Percentiles rank a stretch among this genome's conserved stretches.
Conservation (phyloP, 92 coral and sea anemone species). For the Desmophyllum pertusum region DNA sequence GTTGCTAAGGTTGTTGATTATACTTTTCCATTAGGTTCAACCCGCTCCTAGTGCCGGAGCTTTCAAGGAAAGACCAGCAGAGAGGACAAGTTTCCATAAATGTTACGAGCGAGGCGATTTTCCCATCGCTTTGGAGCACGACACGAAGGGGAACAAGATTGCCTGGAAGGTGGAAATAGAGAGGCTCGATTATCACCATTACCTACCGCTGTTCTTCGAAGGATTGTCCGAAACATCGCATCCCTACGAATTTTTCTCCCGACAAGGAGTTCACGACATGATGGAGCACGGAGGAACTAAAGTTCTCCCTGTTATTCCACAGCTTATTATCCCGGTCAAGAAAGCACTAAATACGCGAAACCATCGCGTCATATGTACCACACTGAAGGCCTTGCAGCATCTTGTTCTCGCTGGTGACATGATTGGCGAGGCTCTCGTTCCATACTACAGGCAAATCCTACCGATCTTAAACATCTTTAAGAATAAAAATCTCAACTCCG, state of each 20-base stretch:
- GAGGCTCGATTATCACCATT: constrained; percentile 98
- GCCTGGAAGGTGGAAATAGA: constrained; percentile 99
- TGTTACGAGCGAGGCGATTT: constrained; percentile 99
- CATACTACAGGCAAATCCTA: constrained; percentile 97
- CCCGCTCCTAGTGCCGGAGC: constrained; percentile 92
- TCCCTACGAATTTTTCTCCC: constrained; percentile 95
- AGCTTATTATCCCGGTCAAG: constrained; percentile 94
- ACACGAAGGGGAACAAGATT: constrained; percentile 98
- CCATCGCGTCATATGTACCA: constrained; percentile 86
- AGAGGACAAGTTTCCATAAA: constrained; percentile 86
- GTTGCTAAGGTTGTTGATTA: constrained; percentile 8
- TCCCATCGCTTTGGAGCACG: constrained; percentile 99
- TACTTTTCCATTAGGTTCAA: constrained; percentile 63
- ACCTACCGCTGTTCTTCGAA: constrained; percentile 95
- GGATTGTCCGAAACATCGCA: constrained; percentile 95
- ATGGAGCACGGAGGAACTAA: constrained; percentile 98
- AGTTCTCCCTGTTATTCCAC: constrained; percentile 94
- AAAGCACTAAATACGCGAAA: constrained; percentile 91
- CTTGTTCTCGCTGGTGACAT: constrained; percentile 85
- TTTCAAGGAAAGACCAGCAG: constrained; percentile 84
- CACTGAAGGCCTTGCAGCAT: constrained; percentile 91
- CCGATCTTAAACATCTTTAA: constrained; percentile 96
- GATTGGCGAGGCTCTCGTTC: constrained; percentile 97
- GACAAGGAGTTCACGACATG: constrained; percentile 99
- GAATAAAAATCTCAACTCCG: constrained; percentile 92